Percentiles rank a stretch among this genome's conserved stretches.
These are phyloP conservation scores for Ciconia boyciana DNA, from an alignment of 2,113 vertebrate genomes.

Conservation along the genomic window DNA sequence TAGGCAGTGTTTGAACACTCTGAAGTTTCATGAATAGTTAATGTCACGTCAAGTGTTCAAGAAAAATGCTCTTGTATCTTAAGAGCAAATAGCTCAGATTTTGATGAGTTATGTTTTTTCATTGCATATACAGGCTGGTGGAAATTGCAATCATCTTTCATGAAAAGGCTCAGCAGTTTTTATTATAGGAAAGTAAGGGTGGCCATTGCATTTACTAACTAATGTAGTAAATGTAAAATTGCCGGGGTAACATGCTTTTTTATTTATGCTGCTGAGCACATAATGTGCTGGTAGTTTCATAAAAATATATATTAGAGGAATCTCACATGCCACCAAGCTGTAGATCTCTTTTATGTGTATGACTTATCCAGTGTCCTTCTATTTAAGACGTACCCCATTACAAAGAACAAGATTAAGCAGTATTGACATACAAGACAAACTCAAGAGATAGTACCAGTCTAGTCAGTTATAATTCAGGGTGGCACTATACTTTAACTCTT, in stretches of 20 bases:
- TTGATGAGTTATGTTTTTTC: slow-evolving; percentile 69
- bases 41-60: slow-evolving; percentile 57
- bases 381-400: not conserved
- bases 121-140: slow-evolving; percentile 48
- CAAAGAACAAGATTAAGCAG: slow-evolving; percentile 2
- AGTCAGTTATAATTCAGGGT: not conserved
- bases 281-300: slow-evolving; percentile 40
- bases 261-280: slow-evolving; percentile 66
- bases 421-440: not conserved
- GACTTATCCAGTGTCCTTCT: slow-evolving; percentile 57
- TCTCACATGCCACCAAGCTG: slow-evolving; percentile 51
- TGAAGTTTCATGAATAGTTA: slow-evolving; percentile 74
- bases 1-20: slow-evolving; percentile 45
- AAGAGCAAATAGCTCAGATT: slow-evolving; percentile 74
- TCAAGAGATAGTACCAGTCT: not conserved
- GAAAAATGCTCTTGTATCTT: slow-evolving; percentile 61
- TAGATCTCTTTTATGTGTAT: slow-evolving; percentile 40
- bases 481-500: not conserved
- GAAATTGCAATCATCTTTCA: slow-evolving; percentile 77
- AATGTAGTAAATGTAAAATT: slow-evolving; percentile 59
- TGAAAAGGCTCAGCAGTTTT: slow-evolving; percentile 60
- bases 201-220: slow-evolving; percentile 62
- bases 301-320: slow-evolving; percentile 53
- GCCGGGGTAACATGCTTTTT: slow-evolving; percentile 56
- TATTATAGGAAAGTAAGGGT: slow-evolving; percentile 53